Evolutionary conservation across 2,113 vertebrate species (phyloP).

Genomic region (Cygnus atratus): DNA sequence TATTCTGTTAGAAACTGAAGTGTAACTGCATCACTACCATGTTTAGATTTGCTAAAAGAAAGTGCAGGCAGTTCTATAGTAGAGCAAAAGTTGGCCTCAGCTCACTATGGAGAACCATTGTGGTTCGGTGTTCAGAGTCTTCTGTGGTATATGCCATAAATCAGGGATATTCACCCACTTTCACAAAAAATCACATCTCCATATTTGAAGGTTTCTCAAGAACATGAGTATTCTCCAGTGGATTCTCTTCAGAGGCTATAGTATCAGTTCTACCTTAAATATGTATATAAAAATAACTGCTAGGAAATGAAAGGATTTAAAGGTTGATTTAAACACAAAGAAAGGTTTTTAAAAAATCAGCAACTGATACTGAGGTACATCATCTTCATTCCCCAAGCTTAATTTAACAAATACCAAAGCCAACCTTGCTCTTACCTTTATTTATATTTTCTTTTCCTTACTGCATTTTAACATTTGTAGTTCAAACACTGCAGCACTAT

Average conservation of each 20-base stretch:
- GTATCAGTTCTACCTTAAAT: neutral
- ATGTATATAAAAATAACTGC: neutral
- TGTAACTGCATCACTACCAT: neutral
- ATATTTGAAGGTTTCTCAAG: neutral
- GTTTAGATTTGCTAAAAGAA: neutral
- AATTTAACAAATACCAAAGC: neutral
- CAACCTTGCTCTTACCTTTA: neutral
- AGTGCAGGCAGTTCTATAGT: neutral
- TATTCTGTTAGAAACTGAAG: neutral
- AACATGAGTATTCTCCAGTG: neutral
- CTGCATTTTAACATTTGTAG: neutral
- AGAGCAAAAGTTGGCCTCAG: neutral
- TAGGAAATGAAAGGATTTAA: rapidly evolving
- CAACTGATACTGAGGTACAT: neutral
- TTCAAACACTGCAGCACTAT: neutral
- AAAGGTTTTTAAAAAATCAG: neutral
- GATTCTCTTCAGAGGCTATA: neutral
- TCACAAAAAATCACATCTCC: neutral
- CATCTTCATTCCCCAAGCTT: neutral
- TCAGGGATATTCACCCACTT: neutral
- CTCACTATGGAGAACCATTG: neutral
- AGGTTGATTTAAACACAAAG: neutral
- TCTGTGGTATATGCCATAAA: neutral
- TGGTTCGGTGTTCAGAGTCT: neutral
- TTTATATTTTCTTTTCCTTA: neutral